phyloP scores from a whole-genome alignment of 2,113 vertebrate genomes.

The Paradoxurus hermaphroditus region DNA sequence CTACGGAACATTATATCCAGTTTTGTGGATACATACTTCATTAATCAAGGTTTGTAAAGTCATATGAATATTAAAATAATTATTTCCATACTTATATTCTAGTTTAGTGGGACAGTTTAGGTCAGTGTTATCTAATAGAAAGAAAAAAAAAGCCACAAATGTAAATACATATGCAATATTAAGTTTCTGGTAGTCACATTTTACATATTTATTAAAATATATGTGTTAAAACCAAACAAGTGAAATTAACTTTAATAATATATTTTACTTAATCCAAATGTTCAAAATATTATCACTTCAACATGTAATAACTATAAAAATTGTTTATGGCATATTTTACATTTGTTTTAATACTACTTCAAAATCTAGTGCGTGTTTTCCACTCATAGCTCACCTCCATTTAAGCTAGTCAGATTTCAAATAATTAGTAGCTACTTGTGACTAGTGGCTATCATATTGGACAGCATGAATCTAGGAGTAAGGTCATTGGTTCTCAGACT shows the following conservation, averaged over 20 bases:
- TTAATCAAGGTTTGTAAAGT: conserved; percentile 28
- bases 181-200: background rate
- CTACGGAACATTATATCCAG: background rate
- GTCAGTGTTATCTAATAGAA: background rate
- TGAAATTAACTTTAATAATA: background rate
- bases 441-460: no score
- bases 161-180: background rate
- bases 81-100: conserved; percentile 16
- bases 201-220: no score
- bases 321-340: no score
- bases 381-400: no score
- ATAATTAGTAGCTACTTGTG: no score
- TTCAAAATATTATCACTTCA: no score
- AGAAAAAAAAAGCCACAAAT: background rate
- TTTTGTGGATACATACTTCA: conserved; percentile 11
- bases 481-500: no score
- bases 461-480: background rate
- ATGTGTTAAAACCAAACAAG: background rate
- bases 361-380: no score
- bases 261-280: no score
- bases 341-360: no score
- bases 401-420: no score
- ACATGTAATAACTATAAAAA: no score
- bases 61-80: background rate
- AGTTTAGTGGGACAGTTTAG: background rate